These are phyloP conservation scores for Etheostoma spectabile DNA, from an alignment of 2,113 vertebrate genomes.

Conservation along the genomic window DNA sequence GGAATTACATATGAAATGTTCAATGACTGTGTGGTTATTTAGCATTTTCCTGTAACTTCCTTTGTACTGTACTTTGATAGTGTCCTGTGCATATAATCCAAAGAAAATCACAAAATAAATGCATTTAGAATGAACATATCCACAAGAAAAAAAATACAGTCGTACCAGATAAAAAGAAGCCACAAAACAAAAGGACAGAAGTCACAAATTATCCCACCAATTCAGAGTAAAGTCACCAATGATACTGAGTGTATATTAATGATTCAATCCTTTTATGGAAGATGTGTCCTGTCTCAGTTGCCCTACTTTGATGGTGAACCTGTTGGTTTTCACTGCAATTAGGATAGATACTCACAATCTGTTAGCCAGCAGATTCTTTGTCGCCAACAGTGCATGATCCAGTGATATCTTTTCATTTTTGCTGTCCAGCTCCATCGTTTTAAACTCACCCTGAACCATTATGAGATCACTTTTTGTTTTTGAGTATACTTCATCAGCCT, in stretches of 20 bases:
- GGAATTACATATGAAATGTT: not conserved
- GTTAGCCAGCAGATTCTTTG: conserved; percentile 50
- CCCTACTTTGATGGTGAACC: not conserved
- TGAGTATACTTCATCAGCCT: conserved; percentile 62
- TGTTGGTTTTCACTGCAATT: not conserved
- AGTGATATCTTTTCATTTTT: conserved; percentile 57
- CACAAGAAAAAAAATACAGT: not conserved
- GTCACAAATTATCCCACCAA: not conserved
- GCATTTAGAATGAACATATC: not conserved
- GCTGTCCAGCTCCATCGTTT: conserved; percentile 52
- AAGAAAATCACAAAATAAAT: not conserved
- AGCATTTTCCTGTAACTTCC: not conserved
- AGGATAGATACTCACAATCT: conserved; percentile 74
- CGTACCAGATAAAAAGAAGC: not conserved
- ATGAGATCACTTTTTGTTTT: conserved; percentile 56
- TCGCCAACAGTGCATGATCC: conserved; percentile 20
- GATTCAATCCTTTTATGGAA: not conserved
- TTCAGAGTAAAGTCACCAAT: not conserved
- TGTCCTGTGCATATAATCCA: not conserved
- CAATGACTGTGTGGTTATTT: not conserved
- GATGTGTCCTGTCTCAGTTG: not conserved
- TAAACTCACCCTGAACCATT: conserved; percentile 49
- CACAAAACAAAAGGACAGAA: not conserved
- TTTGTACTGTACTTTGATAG: not conserved
- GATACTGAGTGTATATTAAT: not conserved